Conservation (phyloP, 2,888 invertebrate genomes). For the Catonia carolina region DNA sequence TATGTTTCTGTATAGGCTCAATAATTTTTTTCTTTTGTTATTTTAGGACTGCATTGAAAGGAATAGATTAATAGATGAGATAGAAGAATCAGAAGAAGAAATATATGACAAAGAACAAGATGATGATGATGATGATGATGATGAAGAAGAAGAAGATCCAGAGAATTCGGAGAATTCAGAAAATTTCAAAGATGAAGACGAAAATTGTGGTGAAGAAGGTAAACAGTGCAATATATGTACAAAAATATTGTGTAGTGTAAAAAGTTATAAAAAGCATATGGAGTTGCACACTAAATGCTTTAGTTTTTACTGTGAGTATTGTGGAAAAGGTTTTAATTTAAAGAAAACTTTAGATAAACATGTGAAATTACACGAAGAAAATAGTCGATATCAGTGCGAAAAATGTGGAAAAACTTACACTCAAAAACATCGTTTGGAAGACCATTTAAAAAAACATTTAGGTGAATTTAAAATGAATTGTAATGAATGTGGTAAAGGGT, state of each 20-base stretch:
- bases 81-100: neutral
- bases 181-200: neutral
- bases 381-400: conserved; percentile 32
- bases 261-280: conserved; percentile 33
- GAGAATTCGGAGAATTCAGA: neutral
- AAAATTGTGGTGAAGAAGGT: neutral
- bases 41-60: neutral
- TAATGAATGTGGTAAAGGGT: conserved; percentile 34
- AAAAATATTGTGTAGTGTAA: conserved; percentile 33
- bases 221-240: conserved; percentile 33
- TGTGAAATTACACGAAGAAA: conserved; percentile 32
- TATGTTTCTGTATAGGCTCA: no score
- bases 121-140: neutral
- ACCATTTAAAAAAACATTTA: conserved; percentile 35
- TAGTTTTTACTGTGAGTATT: conserved; percentile 35
- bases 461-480: conserved; percentile 33
- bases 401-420: conserved; percentile 35
- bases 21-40: neutral
- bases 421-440: conserved; percentile 33
- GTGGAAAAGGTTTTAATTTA: conserved; percentile 34
- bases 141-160: neutral
- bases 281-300: conserved; percentile 31
- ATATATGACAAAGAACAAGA: neutral
- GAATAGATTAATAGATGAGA: neutral
- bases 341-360: conserved; percentile 32